Evolutionary conservation across 2,113 vertebrate genomes (phyloP).

Genomic region (Arvicanthis niloticus): DNA sequence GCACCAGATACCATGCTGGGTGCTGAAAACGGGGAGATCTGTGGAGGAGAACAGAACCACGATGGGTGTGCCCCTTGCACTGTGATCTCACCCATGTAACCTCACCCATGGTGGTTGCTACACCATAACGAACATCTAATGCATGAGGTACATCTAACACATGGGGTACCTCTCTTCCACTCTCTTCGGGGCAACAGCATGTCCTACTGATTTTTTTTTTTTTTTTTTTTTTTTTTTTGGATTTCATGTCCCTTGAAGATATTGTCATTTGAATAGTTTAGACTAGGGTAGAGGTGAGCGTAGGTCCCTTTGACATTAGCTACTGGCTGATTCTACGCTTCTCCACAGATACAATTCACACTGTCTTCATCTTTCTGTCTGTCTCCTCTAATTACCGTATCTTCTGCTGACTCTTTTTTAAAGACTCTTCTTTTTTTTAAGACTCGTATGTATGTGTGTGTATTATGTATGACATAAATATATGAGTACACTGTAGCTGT

Average conservation of each 20-base stretch:
- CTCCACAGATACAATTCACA: neutral
- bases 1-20: neutral
- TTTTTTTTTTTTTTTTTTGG: too few species aligned
- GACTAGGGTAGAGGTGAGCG: rapidly evolving
- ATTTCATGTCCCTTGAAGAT: neutral
- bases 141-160: neutral
- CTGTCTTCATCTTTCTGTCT: neutral
- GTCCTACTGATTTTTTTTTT: neutral
- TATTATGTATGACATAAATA: too few species aligned
- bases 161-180: neutral
- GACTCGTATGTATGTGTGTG: too few species aligned
- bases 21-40: neutral
- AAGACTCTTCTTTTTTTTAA: too few species aligned
- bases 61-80: neutral
- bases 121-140: slow-evolving; percentile 31
- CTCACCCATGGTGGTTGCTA: neutral
- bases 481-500: too few species aligned
- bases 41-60: neutral
- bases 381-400: neutral
- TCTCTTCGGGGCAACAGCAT: neutral
- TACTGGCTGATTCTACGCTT: neutral
- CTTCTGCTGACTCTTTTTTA: neutral
- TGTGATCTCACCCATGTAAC: slow-evolving; percentile 22
- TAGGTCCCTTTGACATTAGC: neutral
- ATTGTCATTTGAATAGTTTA: neutral